Evolutionary conservation across 2,797 vertebrate genomes (phyloP), one percentile per base, ranked within the genome.

Genomic region (Danio aesculapii): DNA sequence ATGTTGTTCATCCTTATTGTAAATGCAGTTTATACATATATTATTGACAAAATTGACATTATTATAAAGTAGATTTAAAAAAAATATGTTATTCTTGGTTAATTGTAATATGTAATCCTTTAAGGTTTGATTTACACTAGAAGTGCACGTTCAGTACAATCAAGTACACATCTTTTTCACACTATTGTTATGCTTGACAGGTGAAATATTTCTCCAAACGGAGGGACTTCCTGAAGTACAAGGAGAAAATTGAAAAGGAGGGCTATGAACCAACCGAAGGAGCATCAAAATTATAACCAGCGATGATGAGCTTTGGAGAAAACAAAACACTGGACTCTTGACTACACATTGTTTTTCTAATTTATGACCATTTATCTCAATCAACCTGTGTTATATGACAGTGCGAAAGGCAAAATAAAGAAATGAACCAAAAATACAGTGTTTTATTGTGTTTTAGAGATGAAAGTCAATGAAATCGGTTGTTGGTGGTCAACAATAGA

Each of bases 221-320:
- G 92, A 95, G 97, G 92, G 96, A 97, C 82, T 99, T 94, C 82
- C 89, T 99, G 90, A 97, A 98, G 91, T 99, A 96, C 63, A 99
- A 98, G 88, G 95, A 91, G 75, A 95, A 94, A 85, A 93, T 99
- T 88, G 86, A 98, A 92, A 87, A 86, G 0, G 94, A 95, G 79
- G 93, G 95, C 0, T 97, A 94, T 88, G 78, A 82, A 16, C 92
- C 96, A 68, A 82, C 93, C 59, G 88, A 94, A 77, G 90, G 91
- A 6, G 47, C 55, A 2, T n/a, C 84, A 43, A 85, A 87, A 61
- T n/a, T 49, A 63, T 84, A 77, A 55, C 17, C 55, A 14, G 14
- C 57, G 50, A n/a, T 41, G 49, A 53, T 41, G 19, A 10, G 30
- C 9, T 16, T 19, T 5, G 6, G 8, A 41, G 46, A 1, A 5